A percentile compares a stretch with the other conserved stretches of the same genome.
Evolutionary conservation across 2,797 vertebrate genomes (phyloP).

Genomic region (Apogon hyalosoma): DNA sequence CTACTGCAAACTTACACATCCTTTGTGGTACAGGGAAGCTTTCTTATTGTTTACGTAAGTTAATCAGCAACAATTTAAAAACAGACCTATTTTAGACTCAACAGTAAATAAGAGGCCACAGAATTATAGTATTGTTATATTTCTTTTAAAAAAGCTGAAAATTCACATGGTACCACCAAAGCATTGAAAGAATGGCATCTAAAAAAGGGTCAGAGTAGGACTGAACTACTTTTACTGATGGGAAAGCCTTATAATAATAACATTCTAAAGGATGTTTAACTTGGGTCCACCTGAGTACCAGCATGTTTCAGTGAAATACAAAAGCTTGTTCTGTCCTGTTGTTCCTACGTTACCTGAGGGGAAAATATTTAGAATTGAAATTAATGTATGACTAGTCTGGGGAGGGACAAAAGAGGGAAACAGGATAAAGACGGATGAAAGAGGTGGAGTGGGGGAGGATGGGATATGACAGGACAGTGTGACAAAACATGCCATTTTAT

Average conservation of each 20-base stretch:
- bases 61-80: background rate
- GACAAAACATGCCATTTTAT: constrained; percentile 34
- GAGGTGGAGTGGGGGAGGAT: background rate
- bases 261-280: background rate
- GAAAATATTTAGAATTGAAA: constrained; percentile 23
- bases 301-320: constrained; percentile 13
- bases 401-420: constrained; percentile 43
- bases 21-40: background rate
- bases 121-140: no score
- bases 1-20: background rate
- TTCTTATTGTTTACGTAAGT: background rate
- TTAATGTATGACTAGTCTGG: constrained; percentile 27
- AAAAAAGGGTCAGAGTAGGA: no score
- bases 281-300: background rate
- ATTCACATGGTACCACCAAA: background rate
- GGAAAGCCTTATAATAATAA: no score
- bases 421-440: constrained; percentile 35
- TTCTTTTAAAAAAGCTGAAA: background rate
- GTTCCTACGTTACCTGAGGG: constrained; percentile 32
- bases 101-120: background rate
- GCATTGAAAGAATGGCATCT: no score
- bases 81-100: background rate
- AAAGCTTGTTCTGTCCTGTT: constrained; percentile 47
- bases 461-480: constrained; percentile 17
- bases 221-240: no score